phyloP scores from a whole-genome alignment of 2,888 invertebrate species.

The Hypselothyrea guttata region DNA sequence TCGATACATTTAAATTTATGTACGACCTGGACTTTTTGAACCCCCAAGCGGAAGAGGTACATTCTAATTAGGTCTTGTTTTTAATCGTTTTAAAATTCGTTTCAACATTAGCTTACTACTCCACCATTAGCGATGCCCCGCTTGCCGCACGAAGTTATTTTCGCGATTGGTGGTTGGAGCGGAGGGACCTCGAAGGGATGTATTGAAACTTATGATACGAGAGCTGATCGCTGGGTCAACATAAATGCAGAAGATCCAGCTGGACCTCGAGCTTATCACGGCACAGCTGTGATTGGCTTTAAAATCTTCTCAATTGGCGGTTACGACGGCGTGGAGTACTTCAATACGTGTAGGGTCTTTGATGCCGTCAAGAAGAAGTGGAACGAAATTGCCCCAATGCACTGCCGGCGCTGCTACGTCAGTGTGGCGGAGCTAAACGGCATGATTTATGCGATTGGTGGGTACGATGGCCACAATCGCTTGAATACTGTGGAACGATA shows the following conservation, averaged over 20 bases:
- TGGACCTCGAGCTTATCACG: slow-evolving; percentile 95
- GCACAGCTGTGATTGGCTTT: slow-evolving; percentile 92
- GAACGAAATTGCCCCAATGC: slow-evolving; percentile 96
- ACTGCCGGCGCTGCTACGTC: slow-evolving; percentile 92
- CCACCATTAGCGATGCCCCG: slow-evolving; percentile 92
- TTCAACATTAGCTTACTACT: slow-evolving; percentile 84
- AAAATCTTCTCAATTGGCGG: slow-evolving; percentile 96
- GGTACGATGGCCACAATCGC: slow-evolving; percentile 92
- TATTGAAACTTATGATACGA: slow-evolving; percentile 94
- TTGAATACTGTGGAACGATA: slow-evolving; percentile 94
- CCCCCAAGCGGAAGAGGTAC: slow-evolving; percentile 89
- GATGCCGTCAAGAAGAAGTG: slow-evolving; percentile 92
- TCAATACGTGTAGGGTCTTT: slow-evolving; percentile 93
- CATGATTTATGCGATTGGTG: slow-evolving; percentile 93
- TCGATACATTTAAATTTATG: slow-evolving; percentile 94
- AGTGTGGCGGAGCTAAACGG: slow-evolving; percentile 91
- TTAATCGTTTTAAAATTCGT: slow-evolving; percentile 14
- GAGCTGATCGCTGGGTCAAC: slow-evolving; percentile 93
- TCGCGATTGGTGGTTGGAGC: slow-evolving; percentile 92
- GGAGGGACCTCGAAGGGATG: slow-evolving; percentile 84
- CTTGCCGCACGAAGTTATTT: slow-evolving; percentile 93
- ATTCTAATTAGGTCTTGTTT: no score
- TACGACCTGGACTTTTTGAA: slow-evolving; percentile 95
- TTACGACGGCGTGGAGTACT: slow-evolving; percentile 91
- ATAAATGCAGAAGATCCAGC: slow-evolving; percentile 88